Percentiles rank a stretch among this genome's conserved stretches.
Conservation (phyloP, 2,797 vertebrate species). For the Thunnus albacares region DNA sequence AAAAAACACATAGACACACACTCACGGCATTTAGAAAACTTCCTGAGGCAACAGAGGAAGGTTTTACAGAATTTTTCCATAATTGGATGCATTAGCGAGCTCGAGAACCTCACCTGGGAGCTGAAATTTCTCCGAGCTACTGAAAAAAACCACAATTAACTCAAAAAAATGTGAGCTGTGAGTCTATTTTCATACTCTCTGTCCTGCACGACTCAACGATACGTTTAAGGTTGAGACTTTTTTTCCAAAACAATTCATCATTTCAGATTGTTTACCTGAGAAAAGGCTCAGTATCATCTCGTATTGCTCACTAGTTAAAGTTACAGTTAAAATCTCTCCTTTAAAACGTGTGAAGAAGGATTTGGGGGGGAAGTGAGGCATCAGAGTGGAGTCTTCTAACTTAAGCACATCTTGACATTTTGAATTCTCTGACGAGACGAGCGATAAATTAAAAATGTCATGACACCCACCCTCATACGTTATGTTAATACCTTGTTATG, state of each 20-base stretch:
- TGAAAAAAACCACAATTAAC: conserved; percentile 17
- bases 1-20: too few relatives aligned
- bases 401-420: conserved; percentile 13
- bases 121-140: neutral
- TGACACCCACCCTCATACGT: neutral
- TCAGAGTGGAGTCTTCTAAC: neutral
- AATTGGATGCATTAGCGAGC: conserved; percentile 14
- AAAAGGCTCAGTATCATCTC: conserved; percentile 2
- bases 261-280: neutral
- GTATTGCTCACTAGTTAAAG: neutral
- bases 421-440: neutral
- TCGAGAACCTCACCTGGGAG: neutral
- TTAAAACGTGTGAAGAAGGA: conserved; percentile 5
- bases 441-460: conserved; percentile 21
- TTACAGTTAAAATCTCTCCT: conserved; percentile 3
- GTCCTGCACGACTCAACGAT: neutral
- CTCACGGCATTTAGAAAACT: neutral
- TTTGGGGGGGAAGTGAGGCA: conserved; percentile 1
- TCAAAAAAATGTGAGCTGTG: neutral
- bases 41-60: conserved; percentile 1
- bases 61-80: conserved; percentile 26
- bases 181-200: neutral
- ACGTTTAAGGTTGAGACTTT: neutral
- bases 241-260: neutral
- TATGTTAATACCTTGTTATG: neutral